Evolutionary conservation across 2,113 vertebrate genomes (phyloP).

Genomic region (Orthonyx spaldingii): DNA sequence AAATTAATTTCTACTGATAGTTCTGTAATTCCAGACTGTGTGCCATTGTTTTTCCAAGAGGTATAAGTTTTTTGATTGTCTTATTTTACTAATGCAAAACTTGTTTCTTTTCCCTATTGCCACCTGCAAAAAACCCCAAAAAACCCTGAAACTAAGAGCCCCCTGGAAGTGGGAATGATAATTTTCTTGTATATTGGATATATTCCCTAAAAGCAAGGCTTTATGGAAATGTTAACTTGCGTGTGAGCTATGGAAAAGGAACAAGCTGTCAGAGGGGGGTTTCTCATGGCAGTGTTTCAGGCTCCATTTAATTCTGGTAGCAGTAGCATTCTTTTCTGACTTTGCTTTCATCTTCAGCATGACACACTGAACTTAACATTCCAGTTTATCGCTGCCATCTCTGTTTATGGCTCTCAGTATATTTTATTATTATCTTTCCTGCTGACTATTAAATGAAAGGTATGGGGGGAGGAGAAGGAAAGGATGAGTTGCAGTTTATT

Average conservation of each 20-base stretch:
- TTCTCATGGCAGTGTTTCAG: constrained; percentile 7
- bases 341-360: constrained; percentile 37
- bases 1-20: background rate
- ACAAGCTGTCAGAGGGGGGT: background rate
- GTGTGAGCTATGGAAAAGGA: background rate
- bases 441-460: constrained; percentile 29
- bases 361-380: constrained; percentile 29
- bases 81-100: background rate
- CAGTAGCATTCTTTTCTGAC: constrained; percentile 43
- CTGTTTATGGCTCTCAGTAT: constrained; percentile 26
- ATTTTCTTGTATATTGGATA: background rate
- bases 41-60: background rate
- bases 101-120: background rate
- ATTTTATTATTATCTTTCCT: constrained; percentile 36
- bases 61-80: background rate
- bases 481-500: constrained; percentile 10
- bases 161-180: background rate
- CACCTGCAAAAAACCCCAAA: background rate
- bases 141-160: background rate
- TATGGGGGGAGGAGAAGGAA: background rate
- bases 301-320: background rate
- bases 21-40: background rate
- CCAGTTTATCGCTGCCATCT: constrained; percentile 13
- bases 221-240: background rate
- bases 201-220: background rate